Base-by-base conservation (phyloP, 2,888 invertebrate species). In the Stenurella melanura region DNA sequence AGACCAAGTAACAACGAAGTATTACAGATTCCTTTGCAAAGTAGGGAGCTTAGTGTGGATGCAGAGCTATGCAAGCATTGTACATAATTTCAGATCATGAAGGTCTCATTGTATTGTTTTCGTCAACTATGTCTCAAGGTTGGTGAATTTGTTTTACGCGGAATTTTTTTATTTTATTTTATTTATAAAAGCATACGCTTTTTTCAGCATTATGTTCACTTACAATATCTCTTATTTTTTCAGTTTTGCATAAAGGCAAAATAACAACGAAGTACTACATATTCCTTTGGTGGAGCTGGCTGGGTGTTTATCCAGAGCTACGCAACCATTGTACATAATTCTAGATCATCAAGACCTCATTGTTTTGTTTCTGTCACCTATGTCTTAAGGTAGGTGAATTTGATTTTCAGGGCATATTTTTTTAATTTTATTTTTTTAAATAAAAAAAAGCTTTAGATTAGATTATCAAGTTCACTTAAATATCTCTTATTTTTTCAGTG, bases 261-360 rank as follows among this genome's bases (percentile, higher is more conserved):
- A n/a, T n/a, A n/a, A n/a, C n/a, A n/a, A n/a, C n/a, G 88, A 89
- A 58, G 73, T 82, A 9, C 84, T 99, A 98, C 91, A 93, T 98
- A 83, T 98, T 98, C 90, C 92, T 99, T 81, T 96, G 97, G 95
- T 95, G 6, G 98, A 98, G 0, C n/a, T n/a, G 98, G 98, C 66
- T 98, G 98, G 98, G 97, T 98, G 17, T 99, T 98, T 98, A 96
- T 98, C 93, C 98, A 99, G 91, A 98, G 97, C 87, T 98, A 98
- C 89, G 98, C 97, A 3, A 98, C 98, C 19, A 96, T 99, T 76
- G 98, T 99, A 0, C 98, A 98, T 91, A 98, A 99, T 90, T 96
- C 88, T 19, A 66, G 73, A 6, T 88, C 90, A 56, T 88, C 89
- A 0, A 91, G 98, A 70, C 98, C 98, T 0, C 97, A 97, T 86